These are phyloP conservation scores for Lagopus muta DNA, from an alignment of 2,113 vertebrate genomes.

Conservation along the genomic window DNA sequence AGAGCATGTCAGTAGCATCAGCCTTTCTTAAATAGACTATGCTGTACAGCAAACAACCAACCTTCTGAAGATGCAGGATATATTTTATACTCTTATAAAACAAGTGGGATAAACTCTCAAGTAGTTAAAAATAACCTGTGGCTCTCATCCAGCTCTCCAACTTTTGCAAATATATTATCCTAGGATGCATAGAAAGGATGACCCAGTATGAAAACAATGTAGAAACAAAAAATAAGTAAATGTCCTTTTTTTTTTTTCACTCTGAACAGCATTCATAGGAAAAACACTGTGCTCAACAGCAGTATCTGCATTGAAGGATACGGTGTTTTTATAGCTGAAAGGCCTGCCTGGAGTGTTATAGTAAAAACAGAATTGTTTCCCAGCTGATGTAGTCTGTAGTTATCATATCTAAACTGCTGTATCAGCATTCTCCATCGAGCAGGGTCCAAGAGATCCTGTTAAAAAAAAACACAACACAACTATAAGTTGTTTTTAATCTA, in stretches of 20 bases:
- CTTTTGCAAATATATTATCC: not conserved
- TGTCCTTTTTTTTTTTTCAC: not conserved
- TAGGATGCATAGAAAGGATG: not conserved
- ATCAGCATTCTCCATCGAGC: slow-evolving; percentile 99
- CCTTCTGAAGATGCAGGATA: not conserved
- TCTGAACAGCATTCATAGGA: not conserved
- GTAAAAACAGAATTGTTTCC: slow-evolving; percentile 99
- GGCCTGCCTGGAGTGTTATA: slow-evolving; percentile 97
- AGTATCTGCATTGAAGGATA: slow-evolving; percentile 84
- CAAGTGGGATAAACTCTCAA: not conserved
- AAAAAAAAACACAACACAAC: slow-evolving; percentile 12
- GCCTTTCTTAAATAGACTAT: not conserved
- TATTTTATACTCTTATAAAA: not conserved
- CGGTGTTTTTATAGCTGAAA: slow-evolving; percentile 99
- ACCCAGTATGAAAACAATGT: not conserved
- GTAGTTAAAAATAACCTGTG: not conserved
- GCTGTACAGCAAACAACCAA: accelerated
- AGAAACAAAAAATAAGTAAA: not conserved
- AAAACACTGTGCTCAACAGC: not conserved
- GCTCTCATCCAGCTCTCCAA: not conserved
- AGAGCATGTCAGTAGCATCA: not conserved
- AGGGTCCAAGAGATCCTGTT: slow-evolving; percentile 96
- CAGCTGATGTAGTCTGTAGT: slow-evolving; percentile 99
- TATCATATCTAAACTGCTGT: slow-evolving; percentile 99
- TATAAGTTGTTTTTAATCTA: not conserved